phyloP scores from a whole-genome alignment of 2,888 invertebrate genomes.

The Megastigmus dorsalis region DNA sequence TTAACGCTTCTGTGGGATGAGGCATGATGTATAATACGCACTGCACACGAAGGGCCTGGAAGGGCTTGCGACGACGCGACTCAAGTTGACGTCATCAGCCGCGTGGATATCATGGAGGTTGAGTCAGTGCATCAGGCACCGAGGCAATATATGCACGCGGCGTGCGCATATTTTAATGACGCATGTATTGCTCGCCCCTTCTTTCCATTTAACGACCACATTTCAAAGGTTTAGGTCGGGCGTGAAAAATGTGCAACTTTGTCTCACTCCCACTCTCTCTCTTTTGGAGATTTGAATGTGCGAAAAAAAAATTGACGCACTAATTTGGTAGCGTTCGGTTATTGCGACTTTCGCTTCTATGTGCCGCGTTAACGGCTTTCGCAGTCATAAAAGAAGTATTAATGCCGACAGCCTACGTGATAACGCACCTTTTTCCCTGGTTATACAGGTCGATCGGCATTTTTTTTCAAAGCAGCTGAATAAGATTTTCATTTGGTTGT shows the following conservation, averaged over 20 bases:
- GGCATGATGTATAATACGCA: neutral
- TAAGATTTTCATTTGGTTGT: no score
- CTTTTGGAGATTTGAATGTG: no score
- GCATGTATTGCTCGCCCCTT: neutral
- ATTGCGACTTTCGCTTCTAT: no score
- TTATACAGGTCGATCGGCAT: no score
- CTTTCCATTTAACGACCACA: neutral
- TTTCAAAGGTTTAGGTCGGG: slow-evolving; percentile 29
- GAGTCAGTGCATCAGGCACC: neutral
- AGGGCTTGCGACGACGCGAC: slow-evolving; percentile 17
- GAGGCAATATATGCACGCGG: no score
- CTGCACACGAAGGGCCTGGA: slow-evolving; percentile 1
- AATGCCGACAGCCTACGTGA: no score
- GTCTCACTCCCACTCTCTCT: no score
- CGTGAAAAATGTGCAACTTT: neutral
- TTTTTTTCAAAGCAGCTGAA: no score
- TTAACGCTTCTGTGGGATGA: neutral
- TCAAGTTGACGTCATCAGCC: slow-evolving; percentile 41
- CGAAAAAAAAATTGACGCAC: neutral
- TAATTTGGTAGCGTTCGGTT: neutral
- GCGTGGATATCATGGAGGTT: no score
- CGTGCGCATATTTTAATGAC: slow-evolving; percentile 14
- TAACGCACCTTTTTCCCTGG: no score
- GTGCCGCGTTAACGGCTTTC: no score
- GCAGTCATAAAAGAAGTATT: no score